These are phyloP conservation scores for Glyphotaelius pellucidus DNA, from an alignment of 2,888 invertebrate species.

Conservation along the genomic window DNA sequence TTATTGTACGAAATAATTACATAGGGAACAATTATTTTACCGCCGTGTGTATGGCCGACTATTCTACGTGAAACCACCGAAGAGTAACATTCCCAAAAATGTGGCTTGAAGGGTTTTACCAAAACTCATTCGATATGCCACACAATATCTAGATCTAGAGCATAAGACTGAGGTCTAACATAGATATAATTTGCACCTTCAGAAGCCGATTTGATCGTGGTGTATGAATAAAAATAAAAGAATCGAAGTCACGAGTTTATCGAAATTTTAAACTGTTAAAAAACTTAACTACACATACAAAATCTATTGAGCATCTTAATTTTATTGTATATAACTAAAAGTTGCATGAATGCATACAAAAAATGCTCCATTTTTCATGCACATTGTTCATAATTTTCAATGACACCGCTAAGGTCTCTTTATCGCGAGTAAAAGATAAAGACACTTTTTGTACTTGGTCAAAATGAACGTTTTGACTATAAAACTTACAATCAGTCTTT, in stretches of 20 bases:
- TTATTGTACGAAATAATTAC: no score
- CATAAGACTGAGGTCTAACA: no score
- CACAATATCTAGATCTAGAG: no score
- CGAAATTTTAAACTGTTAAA: background rate
- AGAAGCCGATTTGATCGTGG: background rate
- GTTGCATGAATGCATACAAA: background rate
- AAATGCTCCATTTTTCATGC: background rate
- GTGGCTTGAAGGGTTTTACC: no score
- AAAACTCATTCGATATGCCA: no score
- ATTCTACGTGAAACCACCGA: no score
- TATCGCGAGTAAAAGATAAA: background rate
- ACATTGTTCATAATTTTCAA: background rate
- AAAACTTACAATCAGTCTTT: background rate
- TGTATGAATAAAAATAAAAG: background rate
- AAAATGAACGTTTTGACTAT: background rate
- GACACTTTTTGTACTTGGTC: background rate
- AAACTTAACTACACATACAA: background rate
- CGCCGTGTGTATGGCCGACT: no score
- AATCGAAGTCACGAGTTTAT: background rate
- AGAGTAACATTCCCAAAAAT: no score
- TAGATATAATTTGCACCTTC: background rate
- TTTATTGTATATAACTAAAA: background rate
- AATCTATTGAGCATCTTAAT: background rate
- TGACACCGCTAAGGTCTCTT: background rate
- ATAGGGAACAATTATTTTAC: no score